A percentile compares a stretch with the other conserved stretches of the same genome.
phyloP scores from a whole-genome alignment of 1,140 invertebrate species.

The Gonioctena quinquepunctata region DNA sequence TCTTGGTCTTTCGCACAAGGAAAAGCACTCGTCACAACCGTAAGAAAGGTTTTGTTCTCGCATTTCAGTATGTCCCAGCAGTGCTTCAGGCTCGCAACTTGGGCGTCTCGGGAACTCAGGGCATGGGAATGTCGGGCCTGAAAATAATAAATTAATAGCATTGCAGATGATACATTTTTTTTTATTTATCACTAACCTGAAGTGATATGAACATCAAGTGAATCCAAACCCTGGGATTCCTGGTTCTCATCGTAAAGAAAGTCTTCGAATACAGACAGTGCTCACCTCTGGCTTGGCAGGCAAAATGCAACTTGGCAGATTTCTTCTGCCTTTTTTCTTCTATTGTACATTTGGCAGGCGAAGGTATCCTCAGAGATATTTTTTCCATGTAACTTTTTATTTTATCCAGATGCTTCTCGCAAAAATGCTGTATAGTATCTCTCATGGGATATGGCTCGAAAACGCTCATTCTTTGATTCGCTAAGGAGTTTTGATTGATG shows the following conservation, averaged over 20 bases:
- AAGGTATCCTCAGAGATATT: conserved; percentile 80
- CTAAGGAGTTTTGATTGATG: conserved; percentile 61
- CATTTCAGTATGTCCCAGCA: conserved; percentile 93
- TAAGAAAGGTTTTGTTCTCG: conserved; percentile 87
- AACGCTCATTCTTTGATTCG: conserved; percentile 76
- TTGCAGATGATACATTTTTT: background rate
- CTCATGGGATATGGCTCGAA: conserved; percentile 86
- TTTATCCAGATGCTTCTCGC: conserved; percentile 90
- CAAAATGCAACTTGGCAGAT: conserved; percentile 85
- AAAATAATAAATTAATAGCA: conserved; percentile 29
- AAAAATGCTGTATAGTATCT: conserved; percentile 91
- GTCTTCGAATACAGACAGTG: conserved; percentile 88
- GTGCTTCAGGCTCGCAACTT: conserved; percentile 82
- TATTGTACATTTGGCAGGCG: conserved; percentile 88
- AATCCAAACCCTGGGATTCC: conserved; percentile 87
- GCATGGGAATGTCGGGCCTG: conserved; percentile 77
- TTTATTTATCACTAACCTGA: conserved; percentile 62
- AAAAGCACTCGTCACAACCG: conserved; percentile 90
- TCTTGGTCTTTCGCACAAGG: conserved; percentile 89
- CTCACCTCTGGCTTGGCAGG: conserved; percentile 81
- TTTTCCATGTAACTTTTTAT: conserved; percentile 90
- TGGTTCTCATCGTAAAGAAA: conserved; percentile 84
- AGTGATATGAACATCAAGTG: conserved; percentile 94
- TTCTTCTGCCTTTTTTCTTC: conserved; percentile 83
- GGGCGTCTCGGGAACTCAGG: conserved; percentile 80